phyloP scores from a whole-genome alignment of 2,797 vertebrate genomes.

The Protonibea diacanthus region DNA sequence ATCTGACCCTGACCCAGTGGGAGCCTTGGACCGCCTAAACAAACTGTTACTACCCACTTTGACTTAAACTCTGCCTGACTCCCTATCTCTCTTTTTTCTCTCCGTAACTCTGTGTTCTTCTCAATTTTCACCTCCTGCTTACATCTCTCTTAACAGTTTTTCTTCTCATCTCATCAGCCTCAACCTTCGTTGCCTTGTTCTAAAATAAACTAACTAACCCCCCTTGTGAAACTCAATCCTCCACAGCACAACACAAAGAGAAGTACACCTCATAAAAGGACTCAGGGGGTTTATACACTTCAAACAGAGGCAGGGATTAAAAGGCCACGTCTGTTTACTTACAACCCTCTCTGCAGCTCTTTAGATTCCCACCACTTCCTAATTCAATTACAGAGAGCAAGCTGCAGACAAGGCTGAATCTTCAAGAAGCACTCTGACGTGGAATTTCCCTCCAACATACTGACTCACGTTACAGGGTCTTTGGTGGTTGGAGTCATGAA shows the following conservation, averaged over 20 bases:
- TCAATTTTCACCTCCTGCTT: constrained; percentile 33
- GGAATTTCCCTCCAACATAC: constrained; percentile 64
- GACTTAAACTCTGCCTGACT: constrained; percentile 50
- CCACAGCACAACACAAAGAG: constrained; percentile 70
- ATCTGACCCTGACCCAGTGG: constrained; percentile 51
- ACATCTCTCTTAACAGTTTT: constrained; percentile 54
- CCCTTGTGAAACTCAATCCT: constrained; percentile 77
- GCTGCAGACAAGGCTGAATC: constrained; percentile 64
- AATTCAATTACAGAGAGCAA: constrained; percentile 79
- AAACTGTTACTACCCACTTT: constrained; percentile 70
- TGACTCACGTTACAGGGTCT: constrained; percentile 54
- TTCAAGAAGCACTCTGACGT: constrained; percentile 60
- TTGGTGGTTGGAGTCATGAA: constrained; percentile 52
- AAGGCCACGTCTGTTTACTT: constrained; percentile 83
- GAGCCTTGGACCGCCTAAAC: constrained; percentile 67
- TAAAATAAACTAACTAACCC: constrained; percentile 77
- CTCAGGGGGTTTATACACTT: constrained; percentile 69
- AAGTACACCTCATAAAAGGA: constrained; percentile 77
- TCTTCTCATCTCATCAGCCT: constrained; percentile 58
- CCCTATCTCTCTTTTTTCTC: constrained; percentile 14
- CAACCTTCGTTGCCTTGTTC: constrained; percentile 65
- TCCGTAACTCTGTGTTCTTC: constrained; percentile 43
- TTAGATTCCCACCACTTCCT: constrained; percentile 81
- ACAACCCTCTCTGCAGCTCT: constrained; percentile 79
- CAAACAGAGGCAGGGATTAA: constrained; percentile 76